Evolutionary conservation across 2,888 invertebrate genomes (phyloP).

Genomic region (Synanthedon vespiformis): DNA sequence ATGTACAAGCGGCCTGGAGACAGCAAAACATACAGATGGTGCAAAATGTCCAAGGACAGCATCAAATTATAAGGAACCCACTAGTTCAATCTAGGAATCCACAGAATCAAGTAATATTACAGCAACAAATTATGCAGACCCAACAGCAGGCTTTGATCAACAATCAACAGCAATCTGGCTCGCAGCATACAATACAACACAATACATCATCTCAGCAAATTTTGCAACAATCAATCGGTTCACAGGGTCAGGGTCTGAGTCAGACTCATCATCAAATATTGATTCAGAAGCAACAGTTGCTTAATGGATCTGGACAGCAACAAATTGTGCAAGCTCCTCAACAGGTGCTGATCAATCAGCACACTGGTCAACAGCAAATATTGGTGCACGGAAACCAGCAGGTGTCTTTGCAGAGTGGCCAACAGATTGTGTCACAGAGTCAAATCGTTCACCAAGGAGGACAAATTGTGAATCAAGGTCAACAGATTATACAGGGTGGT

Average conservation of each 20-base stretch:
- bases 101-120: conserved; percentile 66
- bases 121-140: conserved; percentile 71
- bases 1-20: conserved; percentile 54
- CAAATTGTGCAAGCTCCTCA: conserved; percentile 65
- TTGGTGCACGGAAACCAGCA: conserved; percentile 64
- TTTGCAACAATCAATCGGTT: conserved; percentile 70
- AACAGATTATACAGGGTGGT: conserved; percentile 53
- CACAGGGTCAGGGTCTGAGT: conserved; percentile 60
- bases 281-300: conserved; percentile 70
- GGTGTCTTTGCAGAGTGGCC: conserved; percentile 58
- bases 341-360: conserved; percentile 62
- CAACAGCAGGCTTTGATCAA: conserved; percentile 58
- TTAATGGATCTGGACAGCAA: conserved; percentile 66
- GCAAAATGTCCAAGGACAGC: conserved; percentile 64
- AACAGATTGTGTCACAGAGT: conserved; percentile 58
- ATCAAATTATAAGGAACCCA: conserved; percentile 61
- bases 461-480: conserved; percentile 55
- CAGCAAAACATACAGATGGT: conserved; percentile 67
- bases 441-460: conserved; percentile 63
- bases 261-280: conserved; percentile 64
- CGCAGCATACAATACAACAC: conserved; percentile 67
- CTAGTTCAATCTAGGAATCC: conserved; percentile 57
- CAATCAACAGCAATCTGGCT: conserved; percentile 60
- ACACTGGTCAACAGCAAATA: conserved; percentile 62
- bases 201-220: conserved; percentile 62